Evolutionary conservation across 1,140 invertebrate species (phyloP).

Genomic region (Megathymus violae): DNA sequence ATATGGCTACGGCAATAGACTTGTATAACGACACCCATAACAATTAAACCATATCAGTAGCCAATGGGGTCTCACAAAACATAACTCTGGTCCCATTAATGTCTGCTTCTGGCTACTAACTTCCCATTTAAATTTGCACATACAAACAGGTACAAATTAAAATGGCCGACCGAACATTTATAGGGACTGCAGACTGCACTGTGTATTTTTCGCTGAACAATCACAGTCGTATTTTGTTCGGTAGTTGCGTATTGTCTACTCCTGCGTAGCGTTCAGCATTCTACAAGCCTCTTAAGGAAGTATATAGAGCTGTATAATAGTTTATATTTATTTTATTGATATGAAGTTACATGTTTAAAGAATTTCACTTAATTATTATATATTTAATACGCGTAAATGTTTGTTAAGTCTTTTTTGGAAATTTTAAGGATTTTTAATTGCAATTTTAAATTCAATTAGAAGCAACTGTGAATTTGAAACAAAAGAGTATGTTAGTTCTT

Average conservation of each 20-base stretch:
- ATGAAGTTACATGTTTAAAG: too few relatives aligned
- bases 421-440: too few relatives aligned
- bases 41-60: not conserved
- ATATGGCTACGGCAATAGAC: too few relatives aligned
- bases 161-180: slow-evolving; percentile 25
- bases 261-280: slow-evolving; percentile 37
- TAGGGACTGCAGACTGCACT: slow-evolving; percentile 16
- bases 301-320: slow-evolving; percentile 14
- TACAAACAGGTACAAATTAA: slow-evolving; percentile 33
- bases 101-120: slow-evolving; percentile 2
- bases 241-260: slow-evolving; percentile 48
- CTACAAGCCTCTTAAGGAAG: slow-evolving; percentile 29
- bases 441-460: too few relatives aligned
- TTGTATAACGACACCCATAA: too few relatives aligned
- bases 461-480: too few relatives aligned
- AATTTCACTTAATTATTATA: too few relatives aligned
- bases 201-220: slow-evolving; percentile 43
- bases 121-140: slow-evolving; percentile 21
- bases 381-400: too few relatives aligned
- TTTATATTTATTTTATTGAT: too few relatives aligned
- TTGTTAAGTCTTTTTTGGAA: too few relatives aligned
- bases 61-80: not conserved
- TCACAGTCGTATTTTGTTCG: slow-evolving; percentile 43
- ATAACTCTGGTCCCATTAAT: slow-evolving; percentile 9
- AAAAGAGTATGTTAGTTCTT: too few relatives aligned